Evolutionary conservation across 2,888 invertebrate genomes (phyloP).

Genomic region (Spilosoma lubricipeda): DNA sequence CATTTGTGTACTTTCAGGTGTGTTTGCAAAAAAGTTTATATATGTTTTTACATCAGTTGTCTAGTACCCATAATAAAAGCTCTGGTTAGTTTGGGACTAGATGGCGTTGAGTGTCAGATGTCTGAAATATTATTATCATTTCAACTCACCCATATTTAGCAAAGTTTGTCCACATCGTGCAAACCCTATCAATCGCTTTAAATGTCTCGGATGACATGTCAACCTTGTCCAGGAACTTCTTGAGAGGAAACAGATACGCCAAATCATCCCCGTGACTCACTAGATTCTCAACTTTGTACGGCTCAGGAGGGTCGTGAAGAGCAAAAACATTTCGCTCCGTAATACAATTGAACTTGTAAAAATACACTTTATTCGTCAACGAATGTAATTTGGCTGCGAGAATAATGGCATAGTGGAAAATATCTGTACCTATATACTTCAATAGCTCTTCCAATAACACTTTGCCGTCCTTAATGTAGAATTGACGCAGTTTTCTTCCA

Average conservation of each 20-base stretch:
- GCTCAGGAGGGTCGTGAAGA: constrained; percentile 41
- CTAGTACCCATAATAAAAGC: too few species aligned
- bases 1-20: too few species aligned
- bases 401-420: constrained; percentile 56
- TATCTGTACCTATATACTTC: constrained; percentile 51
- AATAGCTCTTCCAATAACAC: constrained; percentile 53
- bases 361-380: constrained; percentile 56
- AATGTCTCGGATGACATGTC: constrained; percentile 54
- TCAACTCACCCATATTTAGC: constrained; percentile 72
- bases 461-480: constrained; percentile 56
- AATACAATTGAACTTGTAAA: constrained; percentile 67
- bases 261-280: constrained; percentile 65
- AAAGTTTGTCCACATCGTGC: constrained; percentile 73
- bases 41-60: too few species aligned
- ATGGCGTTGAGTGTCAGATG: too few species aligned
- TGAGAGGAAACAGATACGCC: constrained; percentile 61
- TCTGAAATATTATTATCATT: too few species aligned
- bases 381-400: constrained; percentile 55
- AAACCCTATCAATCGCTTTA: constrained; percentile 61
- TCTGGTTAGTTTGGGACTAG: too few species aligned
- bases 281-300: constrained; percentile 42
- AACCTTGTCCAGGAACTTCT: constrained; percentile 46
- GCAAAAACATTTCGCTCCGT: constrained; percentile 63
- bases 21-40: too few species aligned
- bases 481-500: constrained; percentile 59